phyloP scores from a whole-genome alignment of 35 echinoderm and acorn worm genomes.

The Strongylocentrotus purpuratus region DNA sequence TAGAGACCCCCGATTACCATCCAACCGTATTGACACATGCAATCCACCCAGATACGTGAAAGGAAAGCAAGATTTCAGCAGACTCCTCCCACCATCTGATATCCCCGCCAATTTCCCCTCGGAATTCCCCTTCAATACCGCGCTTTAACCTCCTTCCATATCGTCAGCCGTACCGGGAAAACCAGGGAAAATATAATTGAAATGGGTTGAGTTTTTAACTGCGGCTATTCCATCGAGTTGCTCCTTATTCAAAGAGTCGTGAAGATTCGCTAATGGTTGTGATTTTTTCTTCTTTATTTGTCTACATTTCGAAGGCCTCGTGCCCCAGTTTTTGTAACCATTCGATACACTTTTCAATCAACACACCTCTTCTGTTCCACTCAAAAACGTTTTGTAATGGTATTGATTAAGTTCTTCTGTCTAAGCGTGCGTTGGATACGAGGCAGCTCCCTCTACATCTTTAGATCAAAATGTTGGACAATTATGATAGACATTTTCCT shows the following conservation, averaged over 20 bases:
- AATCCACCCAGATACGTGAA: constrained; percentile 1
- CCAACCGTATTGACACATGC: not conserved
- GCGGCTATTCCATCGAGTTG: not conserved
- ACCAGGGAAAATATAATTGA: not conserved
- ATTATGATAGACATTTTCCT: no score
- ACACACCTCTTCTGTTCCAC: not conserved
- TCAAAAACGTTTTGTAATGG: not conserved
- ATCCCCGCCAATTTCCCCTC: not conserved
- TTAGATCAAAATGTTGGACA: no score
- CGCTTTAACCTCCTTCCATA: constrained; percentile 4
- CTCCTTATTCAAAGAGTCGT: not conserved
- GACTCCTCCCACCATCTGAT: not conserved
- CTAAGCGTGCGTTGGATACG: not conserved
- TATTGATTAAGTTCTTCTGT: not conserved
- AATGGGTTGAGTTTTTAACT: constrained; percentile 6
- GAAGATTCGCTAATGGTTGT: not conserved
- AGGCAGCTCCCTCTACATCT: no score
- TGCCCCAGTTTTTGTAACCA: not conserved
- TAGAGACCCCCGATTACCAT: not conserved
- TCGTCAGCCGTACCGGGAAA: not conserved
- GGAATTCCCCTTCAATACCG: not conserved
- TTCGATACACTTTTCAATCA: not conserved
- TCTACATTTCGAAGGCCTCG: not conserved
- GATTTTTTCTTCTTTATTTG: not conserved
- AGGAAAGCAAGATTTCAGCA: not conserved